These are phyloP conservation scores for Macropis europaea DNA, from an alignment of 2,888 invertebrate species.

Conservation along the genomic window DNA sequence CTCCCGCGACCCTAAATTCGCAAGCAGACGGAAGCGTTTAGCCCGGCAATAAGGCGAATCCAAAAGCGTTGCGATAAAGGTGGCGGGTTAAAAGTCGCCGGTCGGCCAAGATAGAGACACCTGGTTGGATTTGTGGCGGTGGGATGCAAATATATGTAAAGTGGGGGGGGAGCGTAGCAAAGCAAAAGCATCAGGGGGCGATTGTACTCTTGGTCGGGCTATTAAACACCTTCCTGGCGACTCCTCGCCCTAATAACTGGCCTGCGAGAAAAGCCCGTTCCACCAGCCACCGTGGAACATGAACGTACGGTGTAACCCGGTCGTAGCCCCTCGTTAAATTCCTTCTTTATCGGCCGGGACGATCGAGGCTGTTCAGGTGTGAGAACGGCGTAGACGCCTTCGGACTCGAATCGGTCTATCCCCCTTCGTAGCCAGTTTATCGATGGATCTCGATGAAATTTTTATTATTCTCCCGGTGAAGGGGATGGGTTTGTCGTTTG, in stretches of 20 bases:
- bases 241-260: constrained; percentile 58
- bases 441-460: constrained; percentile 1
- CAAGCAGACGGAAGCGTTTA: constrained; percentile 32
- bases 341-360: constrained; percentile 70
- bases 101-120: constrained; percentile 64
- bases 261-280: constrained; percentile 45
- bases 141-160: constrained; percentile 78
- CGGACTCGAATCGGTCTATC: not conserved
- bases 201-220: constrained; percentile 76
- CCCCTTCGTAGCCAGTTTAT: not conserved
- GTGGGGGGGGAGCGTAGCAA: constrained; percentile 63
- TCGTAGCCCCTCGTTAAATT: constrained; percentile 72
- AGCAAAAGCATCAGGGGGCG: constrained; percentile 61
- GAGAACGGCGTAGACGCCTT: constrained; percentile 33
- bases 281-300: constrained; percentile 37
- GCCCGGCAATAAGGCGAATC: not conserved
- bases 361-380: constrained; percentile 59
- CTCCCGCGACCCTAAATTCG: too few relatives aligned
- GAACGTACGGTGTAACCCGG: constrained; percentile 66
- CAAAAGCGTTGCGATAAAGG: constrained; percentile 16
- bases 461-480: not conserved
- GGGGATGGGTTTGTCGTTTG: not conserved
- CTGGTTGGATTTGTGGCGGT: constrained; percentile 66
- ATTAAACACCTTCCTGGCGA: constrained; percentile 78
- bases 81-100: constrained; percentile 21